Percentiles rank a stretch among this genome's conserved stretches.
phyloP scores from a whole-genome alignment of 2,113 vertebrate genomes.

The Noctilio leporinus region DNA sequence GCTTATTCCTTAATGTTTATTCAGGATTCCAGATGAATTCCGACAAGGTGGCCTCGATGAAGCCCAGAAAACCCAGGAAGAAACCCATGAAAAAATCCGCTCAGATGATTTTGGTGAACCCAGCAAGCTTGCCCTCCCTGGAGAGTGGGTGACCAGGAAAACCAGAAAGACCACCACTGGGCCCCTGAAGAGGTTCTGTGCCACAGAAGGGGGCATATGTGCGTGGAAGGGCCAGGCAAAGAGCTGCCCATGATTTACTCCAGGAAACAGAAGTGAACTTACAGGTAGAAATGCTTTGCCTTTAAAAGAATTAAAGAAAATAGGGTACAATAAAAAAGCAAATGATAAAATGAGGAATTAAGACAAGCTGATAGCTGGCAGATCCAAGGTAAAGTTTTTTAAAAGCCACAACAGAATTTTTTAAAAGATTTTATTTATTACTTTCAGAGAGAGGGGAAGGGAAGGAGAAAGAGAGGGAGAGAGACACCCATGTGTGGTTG shows the following conservation, averaged over 20 bases:
- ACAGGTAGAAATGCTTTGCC: neutral
- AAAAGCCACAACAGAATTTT: neutral
- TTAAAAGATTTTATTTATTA: no score
- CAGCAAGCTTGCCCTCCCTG: neutral
- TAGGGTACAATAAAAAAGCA: neutral
- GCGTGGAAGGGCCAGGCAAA: neutral
- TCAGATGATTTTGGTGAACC: neutral
- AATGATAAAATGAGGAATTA: neutral
- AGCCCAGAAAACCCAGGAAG: neutral
- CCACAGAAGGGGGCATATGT: fast-evolving
- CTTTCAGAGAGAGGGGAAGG: no score
- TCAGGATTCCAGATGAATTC: neutral
- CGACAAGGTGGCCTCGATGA: neutral
- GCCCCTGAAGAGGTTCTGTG: no score
- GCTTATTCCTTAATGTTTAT: neutral
- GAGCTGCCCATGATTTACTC: neutral
- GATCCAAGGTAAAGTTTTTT: neutral
- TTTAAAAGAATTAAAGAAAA: neutral
- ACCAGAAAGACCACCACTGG: neutral
- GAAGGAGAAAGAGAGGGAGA: no score
- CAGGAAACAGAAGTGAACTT: neutral
- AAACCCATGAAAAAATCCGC: neutral
- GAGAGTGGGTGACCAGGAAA: neutral
- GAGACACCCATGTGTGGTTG: no score
- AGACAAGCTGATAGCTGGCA: neutral